These are phyloP conservation scores for Adelphocoris suturalis DNA, from an alignment of 2,888 invertebrate genomes.

Conservation along the genomic window DNA sequence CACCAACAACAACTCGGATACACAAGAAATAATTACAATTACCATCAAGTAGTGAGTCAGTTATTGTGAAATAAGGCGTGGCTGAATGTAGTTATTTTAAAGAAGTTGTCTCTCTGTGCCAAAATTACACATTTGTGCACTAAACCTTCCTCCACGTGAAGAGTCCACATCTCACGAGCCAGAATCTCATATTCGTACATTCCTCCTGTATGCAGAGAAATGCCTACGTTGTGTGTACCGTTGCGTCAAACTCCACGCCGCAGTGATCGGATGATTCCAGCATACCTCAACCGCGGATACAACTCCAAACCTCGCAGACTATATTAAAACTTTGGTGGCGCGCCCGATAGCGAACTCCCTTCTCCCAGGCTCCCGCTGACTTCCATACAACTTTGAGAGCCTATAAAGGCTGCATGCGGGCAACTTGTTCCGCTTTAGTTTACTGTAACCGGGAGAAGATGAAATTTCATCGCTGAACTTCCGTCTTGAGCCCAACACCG, in stretches of 20 bases:
- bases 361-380: conserved; percentile 15
- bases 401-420: conserved; percentile 50
- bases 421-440: conserved; percentile 34
- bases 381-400: conserved; percentile 43
- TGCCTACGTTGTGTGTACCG: too few relatives aligned
- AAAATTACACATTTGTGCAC: too few relatives aligned
- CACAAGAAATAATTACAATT: too few relatives aligned
- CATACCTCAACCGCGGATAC: neutral
- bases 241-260: neutral
- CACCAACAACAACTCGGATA: too few relatives aligned
- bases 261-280: conserved; percentile 21
- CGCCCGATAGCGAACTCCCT: conserved; percentile 33
- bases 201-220: too few relatives aligned
- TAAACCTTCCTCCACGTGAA: too few relatives aligned
- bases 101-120: too few relatives aligned
- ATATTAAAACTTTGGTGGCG: conserved; percentile 38
- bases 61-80: too few relatives aligned
- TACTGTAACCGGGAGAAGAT: conserved; percentile 40
- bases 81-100: too few relatives aligned
- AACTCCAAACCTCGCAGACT: conserved; percentile 35
- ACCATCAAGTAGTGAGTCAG: too few relatives aligned
- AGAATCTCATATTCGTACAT: too few relatives aligned
- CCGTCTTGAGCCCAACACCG: conserved; percentile 29
- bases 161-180: too few relatives aligned
- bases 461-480: conserved; percentile 54